Evolutionary conservation across 2,797 vertebrate genomes (phyloP).

Genomic region (Crenuchus spilurus): DNA sequence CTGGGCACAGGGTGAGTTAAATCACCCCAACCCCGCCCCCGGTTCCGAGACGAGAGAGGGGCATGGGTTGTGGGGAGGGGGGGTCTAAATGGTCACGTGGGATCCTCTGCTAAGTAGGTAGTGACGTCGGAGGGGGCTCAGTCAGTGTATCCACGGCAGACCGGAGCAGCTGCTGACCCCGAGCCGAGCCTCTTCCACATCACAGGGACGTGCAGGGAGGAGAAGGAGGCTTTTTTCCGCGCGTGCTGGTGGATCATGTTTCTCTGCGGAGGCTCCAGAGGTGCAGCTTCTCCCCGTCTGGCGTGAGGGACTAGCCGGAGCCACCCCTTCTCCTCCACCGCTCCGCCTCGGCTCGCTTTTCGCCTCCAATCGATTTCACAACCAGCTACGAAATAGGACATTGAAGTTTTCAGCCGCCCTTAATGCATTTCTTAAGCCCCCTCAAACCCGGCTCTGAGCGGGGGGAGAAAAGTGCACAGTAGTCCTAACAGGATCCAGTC

Average conservation of each 20-base stretch:
- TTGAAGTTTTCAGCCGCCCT: constrained; percentile 24
- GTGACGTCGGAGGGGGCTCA: constrained; percentile 76
- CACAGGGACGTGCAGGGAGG: constrained; percentile 25
- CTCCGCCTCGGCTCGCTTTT: constrained; percentile 30
- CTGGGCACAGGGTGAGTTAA: constrained; percentile 63
- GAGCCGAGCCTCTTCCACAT: constrained; percentile 25
- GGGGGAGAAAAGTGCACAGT: no score
- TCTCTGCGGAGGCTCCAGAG: constrained; percentile 1
- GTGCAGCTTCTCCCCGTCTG: neutral
- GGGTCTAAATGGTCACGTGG: constrained; percentile 73
- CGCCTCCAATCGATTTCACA: constrained; percentile 11
- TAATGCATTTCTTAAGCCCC: no score
- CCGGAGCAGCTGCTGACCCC: constrained; percentile 44
- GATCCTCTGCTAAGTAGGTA: constrained; percentile 70
- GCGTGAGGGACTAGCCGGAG: constrained; percentile 44
- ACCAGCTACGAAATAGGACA: constrained; percentile 1
- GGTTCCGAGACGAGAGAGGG: constrained; percentile 24
- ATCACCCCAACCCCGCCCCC: constrained; percentile 58
- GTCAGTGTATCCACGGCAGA: constrained; percentile 51
- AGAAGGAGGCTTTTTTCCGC: neutral
- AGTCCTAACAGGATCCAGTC: no score
- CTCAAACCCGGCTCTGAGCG: no score
- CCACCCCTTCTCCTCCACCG: neutral
- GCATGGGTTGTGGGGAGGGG: constrained; percentile 13
- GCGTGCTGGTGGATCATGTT: constrained; percentile 6